Evolutionary conservation across 2,888 invertebrate species (phyloP).

Genomic region (Eurytoma californica): DNA sequence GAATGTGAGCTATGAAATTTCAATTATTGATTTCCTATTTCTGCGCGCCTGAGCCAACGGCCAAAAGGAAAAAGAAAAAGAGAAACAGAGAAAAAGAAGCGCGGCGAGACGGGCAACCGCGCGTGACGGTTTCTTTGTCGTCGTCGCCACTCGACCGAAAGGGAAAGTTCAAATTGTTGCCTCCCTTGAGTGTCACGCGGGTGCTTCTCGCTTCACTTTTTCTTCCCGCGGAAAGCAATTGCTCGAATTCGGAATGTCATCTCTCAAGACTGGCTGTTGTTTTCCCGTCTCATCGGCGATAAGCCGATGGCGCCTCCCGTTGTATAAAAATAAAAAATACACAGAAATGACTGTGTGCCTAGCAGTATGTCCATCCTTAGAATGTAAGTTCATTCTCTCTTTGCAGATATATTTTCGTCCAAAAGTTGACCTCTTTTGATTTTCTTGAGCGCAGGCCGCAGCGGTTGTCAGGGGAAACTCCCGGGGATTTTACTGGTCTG

Average conservation of each 20-base stretch:
- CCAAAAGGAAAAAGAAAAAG: not conserved
- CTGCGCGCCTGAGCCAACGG: not conserved
- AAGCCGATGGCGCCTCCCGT: no score
- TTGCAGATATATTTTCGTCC: no score
- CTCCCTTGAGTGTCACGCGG: not conserved
- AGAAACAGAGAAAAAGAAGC: no score
- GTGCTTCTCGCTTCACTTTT: not conserved
- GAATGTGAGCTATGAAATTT: conserved; percentile 30
- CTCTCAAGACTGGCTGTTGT: not conserved
- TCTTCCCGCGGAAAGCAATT: not conserved
- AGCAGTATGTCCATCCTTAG: no score
- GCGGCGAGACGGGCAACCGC: conserved; percentile 23
- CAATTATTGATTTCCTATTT: conserved; percentile 44
- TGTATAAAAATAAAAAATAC: no score
- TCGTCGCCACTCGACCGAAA: conserved; percentile 39
- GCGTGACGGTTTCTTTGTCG: conserved; percentile 49
- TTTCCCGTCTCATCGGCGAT: not conserved
- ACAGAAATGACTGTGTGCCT: no score
- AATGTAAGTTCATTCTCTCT: not conserved
- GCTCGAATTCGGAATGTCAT: not conserved
- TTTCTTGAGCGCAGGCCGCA: no score
- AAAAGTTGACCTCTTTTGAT: no score
- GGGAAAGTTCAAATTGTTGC: conserved; percentile 43
- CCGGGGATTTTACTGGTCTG: no score
- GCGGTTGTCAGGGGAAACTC: no score